Evolutionary conservation across 1,140 invertebrate genomes (phyloP).

Genomic region (Battus philenor): DNA sequence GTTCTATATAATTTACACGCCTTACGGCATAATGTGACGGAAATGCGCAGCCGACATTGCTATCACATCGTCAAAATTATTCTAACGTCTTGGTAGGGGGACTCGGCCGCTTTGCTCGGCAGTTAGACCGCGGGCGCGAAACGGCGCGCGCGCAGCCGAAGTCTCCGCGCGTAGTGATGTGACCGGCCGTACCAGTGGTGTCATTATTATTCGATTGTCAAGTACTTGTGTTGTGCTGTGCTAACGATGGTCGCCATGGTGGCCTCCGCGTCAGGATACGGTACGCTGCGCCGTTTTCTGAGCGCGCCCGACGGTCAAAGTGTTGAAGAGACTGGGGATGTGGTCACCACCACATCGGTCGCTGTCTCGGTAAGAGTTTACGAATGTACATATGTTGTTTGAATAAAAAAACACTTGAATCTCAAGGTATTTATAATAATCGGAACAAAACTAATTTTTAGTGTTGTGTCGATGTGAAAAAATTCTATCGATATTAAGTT

Average conservation of each 20-base stretch:
- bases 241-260: slow-evolving; percentile 67
- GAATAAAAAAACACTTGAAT: too few species aligned
- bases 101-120: slow-evolving; percentile 24
- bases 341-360: slow-evolving; percentile 55
- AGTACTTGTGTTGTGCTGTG: slow-evolving; percentile 41
- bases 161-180: slow-evolving; percentile 43
- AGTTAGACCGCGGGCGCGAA: slow-evolving; percentile 55
- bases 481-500: too few species aligned
- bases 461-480: too few species aligned
- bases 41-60: slow-evolving; percentile 7
- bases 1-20: not conserved
- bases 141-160: slow-evolving; percentile 45
- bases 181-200: slow-evolving; percentile 38
- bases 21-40: slow-evolving; percentile 3
- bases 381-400: too few species aligned
- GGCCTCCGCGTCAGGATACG: slow-evolving; percentile 67
- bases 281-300: slow-evolving; percentile 64
- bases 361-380: slow-evolving; percentile 60
- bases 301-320: slow-evolving; percentile 62
- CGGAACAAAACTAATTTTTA: too few species aligned
- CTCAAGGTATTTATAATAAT: too few species aligned
- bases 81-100: slow-evolving; percentile 46
- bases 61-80: slow-evolving; percentile 15
- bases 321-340: slow-evolving; percentile 25
- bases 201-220: not conserved